phyloP scores from a whole-genome alignment of 1,140 invertebrate genomes.

The Harpegnathos saltator region DNA sequence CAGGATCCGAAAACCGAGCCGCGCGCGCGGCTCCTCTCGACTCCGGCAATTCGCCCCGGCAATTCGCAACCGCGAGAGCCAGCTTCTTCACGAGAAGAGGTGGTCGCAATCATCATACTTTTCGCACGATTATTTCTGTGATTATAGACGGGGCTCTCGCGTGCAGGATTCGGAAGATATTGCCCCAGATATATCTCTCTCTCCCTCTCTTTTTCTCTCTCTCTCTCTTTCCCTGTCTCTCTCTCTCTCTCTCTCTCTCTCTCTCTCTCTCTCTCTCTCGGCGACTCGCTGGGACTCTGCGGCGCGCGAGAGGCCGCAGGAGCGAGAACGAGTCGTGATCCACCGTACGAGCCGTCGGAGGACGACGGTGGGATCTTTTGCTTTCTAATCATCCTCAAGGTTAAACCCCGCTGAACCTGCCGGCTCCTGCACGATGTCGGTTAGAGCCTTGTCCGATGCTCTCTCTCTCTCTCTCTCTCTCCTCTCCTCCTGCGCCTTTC shows the following conservation, averaged over 20 bases:
- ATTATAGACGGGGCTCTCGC: constrained; percentile 29
- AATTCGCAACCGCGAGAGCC: constrained; percentile 18
- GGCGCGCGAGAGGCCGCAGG: constrained; percentile 70
- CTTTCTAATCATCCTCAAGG: constrained; percentile 84
- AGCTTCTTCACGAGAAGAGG: constrained; percentile 39
- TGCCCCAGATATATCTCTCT: constrained; percentile 61
- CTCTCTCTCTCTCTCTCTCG: not conserved
- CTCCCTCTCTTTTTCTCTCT: no score
- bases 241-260: no score
- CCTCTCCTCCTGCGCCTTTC: not conserved
- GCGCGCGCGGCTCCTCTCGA: no score
- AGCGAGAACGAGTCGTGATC: constrained; percentile 82
- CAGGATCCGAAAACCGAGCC: no score
- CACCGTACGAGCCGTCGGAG: constrained; percentile 67
- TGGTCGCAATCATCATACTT: constrained; percentile 50
- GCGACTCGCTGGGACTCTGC: constrained; percentile 65
- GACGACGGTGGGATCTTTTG: constrained; percentile 78
- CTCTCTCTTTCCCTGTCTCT: no score
- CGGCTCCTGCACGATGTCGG: constrained; percentile 67
- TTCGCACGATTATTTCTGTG: constrained; percentile 48
- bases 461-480: constrained; percentile 22
- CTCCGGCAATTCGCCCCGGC: no score
- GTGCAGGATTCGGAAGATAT: constrained; percentile 25
- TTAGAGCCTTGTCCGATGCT: constrained; percentile 55
- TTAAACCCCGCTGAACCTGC: constrained; percentile 80